Percentiles rank a stretch among this genome's conserved stretches.
Evolutionary conservation across 2,113 vertebrate genomes (phyloP).

Genomic region (Neodontobutis hainanensis): DNA sequence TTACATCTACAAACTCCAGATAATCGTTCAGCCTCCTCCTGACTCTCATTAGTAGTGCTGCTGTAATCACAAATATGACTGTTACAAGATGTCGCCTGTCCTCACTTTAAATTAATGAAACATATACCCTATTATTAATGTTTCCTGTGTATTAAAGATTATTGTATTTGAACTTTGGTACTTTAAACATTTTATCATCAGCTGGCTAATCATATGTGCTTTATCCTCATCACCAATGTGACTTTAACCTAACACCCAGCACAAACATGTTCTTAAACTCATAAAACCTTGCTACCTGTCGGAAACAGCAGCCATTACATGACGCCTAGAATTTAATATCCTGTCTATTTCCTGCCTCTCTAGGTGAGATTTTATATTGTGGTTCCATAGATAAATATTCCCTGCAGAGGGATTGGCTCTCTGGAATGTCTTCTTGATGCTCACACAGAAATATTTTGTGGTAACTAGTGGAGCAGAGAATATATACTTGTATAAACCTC

Average conservation of each 20-base stretch:
- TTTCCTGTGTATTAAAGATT: background rate
- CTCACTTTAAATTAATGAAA: conserved; percentile 15
- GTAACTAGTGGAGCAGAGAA: conserved; percentile 31
- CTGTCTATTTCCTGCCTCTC: conserved; percentile 62
- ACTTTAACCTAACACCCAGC: conserved; percentile 5
- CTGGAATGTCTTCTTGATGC: conserved; percentile 41
- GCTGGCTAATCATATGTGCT: background rate
- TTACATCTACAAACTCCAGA: conserved; percentile 43
- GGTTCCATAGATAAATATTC: conserved; percentile 63
- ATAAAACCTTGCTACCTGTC: conserved; percentile 42
- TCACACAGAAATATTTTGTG: conserved; percentile 17
- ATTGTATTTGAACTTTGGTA: background rate
- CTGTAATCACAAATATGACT: conserved; percentile 18
- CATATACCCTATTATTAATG: background rate
- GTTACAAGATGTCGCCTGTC: background rate
- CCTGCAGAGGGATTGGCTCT: conserved; percentile 28
- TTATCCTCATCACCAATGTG: conserved; percentile 26
- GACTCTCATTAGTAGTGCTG: conserved; percentile 51
- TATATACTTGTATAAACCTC: background rate
- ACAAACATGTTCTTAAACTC: conserved; percentile 12
- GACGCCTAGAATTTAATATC: conserved; percentile 66
- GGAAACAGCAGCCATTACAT: conserved; percentile 35
- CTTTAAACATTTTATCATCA: background rate
- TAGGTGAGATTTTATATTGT: conserved; percentile 62
- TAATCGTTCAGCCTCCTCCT: conserved; percentile 50